Evolutionary conservation across 2,888 invertebrate genomes (phyloP), one percentile per base, ranked within the genome.

Genomic region (Stenurella melanura): DNA sequence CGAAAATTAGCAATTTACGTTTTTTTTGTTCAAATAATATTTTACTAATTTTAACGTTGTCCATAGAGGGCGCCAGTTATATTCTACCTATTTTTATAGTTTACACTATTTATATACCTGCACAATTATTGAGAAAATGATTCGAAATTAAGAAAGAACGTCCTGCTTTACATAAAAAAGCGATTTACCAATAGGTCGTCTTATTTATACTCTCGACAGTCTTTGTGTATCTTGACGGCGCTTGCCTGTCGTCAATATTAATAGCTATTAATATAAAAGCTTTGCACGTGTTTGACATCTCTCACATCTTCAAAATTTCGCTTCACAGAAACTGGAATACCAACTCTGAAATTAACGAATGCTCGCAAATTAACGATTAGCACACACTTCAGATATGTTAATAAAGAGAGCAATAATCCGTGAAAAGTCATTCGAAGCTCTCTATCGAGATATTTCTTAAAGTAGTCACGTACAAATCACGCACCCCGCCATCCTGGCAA

Each of bases 391-490:
- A 64, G 42, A 34, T 26, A 26, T 66, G 19, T 30, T 34, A 63
- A 63, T 67, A 54, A 17, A 17, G 30, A 42, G 26, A n/a, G 54
- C 67, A 67, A 67, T 50, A 67, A 67, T 50, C 67, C 50, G 67
- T 10, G 21, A 67, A 66, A 54, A 67, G 54, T 67, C 54, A 54
- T 54, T 67, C 15, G 18, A 19, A 21, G 54, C 2, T 19, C 66
- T 50, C 21, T n/a, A 34, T 61, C 26, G 4, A n/a, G 34, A 30
- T 61, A 30, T 30, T 68, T 68, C 56, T 56, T 68, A 42, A 68
- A 68, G 54, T 17, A 69, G 69, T 69, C 69, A 69, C 70, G 70
- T 58, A 58, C 42, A 70, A 60, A 58, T 58, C 57, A 18, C 19
- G 60, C 12, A n/a, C 9, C 54, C 70, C 58, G 70, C 58, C 70